phyloP scores from a whole-genome alignment of 2,888 invertebrate genomes.

The Orthosia incerta region DNA sequence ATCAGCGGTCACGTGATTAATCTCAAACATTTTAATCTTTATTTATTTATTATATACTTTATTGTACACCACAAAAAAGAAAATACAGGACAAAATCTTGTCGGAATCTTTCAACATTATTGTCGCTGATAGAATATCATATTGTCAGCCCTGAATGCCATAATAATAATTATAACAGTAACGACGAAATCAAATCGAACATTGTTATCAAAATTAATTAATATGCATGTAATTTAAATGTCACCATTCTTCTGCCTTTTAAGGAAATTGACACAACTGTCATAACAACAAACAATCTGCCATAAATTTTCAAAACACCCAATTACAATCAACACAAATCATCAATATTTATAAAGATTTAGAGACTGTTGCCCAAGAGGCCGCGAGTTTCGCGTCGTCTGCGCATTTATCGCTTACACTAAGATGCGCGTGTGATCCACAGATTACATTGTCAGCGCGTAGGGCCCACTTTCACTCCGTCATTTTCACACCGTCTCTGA shows the following conservation, averaged over 20 bases:
- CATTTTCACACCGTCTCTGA: constrained; percentile 67
- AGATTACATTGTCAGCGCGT: constrained; percentile 79
- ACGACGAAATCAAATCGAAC: background rate
- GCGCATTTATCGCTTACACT: constrained; percentile 58
- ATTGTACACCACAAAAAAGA: no score
- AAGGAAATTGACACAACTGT: background rate
- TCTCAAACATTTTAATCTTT: no score
- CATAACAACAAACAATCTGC: background rate
- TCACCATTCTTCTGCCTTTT: background rate
- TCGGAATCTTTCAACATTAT: no score
- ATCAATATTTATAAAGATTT: constrained; percentile 56
- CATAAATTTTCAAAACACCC: constrained; percentile 1
- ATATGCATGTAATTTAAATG: background rate
- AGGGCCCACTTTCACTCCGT: constrained; percentile 75
- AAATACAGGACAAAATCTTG: no score
- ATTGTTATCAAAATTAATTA: background rate
- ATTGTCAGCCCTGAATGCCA: no score
- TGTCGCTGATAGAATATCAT: no score
- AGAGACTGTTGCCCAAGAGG: constrained; percentile 68
- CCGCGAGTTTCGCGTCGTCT: constrained; percentile 67
- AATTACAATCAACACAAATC: constrained; percentile 45
- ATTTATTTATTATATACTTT: no score
- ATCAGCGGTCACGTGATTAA: no score
- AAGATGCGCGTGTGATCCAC: constrained; percentile 70
- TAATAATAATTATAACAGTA: no score